A percentile compares a stretch with the other conserved stretches of the same genome.
Evolutionary conservation across 2,113 vertebrate genomes (phyloP).

Genomic region (Axis porcinus): DNA sequence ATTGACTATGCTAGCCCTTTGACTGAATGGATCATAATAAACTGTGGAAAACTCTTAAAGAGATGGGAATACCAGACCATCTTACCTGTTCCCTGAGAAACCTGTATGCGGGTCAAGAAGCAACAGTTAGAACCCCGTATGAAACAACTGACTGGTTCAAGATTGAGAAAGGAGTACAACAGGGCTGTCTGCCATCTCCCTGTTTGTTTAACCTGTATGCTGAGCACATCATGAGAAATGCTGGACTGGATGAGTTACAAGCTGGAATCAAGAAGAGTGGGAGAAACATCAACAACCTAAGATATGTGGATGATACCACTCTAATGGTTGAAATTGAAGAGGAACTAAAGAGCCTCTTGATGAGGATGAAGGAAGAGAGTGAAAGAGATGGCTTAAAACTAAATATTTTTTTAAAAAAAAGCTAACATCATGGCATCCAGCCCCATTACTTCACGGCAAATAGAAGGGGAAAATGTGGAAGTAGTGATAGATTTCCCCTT

Average conservation of each 20-base stretch:
- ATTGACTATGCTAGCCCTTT: not conserved
- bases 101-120: not conserved
- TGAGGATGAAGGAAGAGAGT: not conserved
- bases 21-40: not conserved
- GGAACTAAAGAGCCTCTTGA: not conserved
- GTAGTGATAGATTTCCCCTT: not conserved
- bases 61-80: not conserved
- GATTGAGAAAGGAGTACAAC: not conserved
- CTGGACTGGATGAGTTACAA: not conserved
- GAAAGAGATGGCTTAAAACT: not conserved
- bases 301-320: not conserved
- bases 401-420: not conserved
- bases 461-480: not conserved
- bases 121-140: not conserved
- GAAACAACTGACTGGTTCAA: not conserved
- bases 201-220: not conserved
- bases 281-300: not conserved
- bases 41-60: not conserved
- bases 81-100: not conserved
- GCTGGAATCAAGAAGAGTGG: not conserved
- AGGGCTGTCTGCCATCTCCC: not conserved
- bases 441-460: not conserved
- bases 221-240: not conserved
- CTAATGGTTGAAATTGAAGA: not conserved
- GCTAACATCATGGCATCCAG: not conserved